Evolutionary conservation across 2,797 vertebrate species (phyloP).

Genomic region (Paguma larvata): DNA sequence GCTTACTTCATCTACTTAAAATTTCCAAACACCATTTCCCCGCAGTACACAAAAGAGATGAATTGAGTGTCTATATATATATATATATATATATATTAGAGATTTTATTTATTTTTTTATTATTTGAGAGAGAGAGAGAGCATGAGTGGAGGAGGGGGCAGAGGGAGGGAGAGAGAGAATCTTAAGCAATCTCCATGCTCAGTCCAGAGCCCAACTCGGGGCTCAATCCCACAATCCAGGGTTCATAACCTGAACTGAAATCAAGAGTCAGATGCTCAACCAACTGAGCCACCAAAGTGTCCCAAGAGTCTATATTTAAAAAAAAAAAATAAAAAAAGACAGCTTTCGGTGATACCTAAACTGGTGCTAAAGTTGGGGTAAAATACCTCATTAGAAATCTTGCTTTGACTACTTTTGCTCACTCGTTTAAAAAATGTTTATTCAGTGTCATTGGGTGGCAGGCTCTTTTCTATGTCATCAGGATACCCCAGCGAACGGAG

Average conservation of each 20-base stretch:
- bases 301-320: not conserved
- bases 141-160: too few species aligned
- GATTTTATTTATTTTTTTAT: too few species aligned
- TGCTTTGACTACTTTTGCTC: not conserved
- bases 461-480: not conserved
- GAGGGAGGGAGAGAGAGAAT: too few species aligned
- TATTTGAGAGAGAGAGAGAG: too few species aligned
- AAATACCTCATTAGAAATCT: not conserved
- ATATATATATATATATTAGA: too few species aligned
- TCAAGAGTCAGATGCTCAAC: too few species aligned
- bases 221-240: too few species aligned
- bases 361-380: not conserved
- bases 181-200: too few species aligned
- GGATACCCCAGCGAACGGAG: not conserved
- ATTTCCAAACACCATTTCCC: not conserved
- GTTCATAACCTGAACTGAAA: too few species aligned
- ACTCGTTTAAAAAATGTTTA: not conserved
- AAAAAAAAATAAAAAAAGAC: not conserved
- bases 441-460: not conserved
- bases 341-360: not conserved
- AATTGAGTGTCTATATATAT: not conserved
- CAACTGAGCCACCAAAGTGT: too few species aligned
- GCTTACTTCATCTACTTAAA: not conserved
- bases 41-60: not conserved
- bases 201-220: too few species aligned